Evolutionary conservation across 2,888 invertebrate species (phyloP), one percentile per base, ranked within the genome.

Genomic region (Dorcus hopei): DNA sequence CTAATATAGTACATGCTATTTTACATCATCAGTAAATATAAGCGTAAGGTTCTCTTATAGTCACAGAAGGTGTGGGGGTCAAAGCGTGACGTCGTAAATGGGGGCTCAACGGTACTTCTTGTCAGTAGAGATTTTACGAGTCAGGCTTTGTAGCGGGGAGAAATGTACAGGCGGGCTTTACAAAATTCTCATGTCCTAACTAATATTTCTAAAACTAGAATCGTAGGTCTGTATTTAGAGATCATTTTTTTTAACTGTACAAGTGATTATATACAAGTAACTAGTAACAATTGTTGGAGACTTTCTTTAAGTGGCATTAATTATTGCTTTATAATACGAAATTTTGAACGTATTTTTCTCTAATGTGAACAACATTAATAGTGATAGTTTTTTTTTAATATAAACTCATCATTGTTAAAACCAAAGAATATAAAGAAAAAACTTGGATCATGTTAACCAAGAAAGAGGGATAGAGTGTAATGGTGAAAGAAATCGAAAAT

Each of bases 21-120:
- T 68, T 70, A 67, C 66, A 65, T 58, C 68, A 65, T 71, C 68
- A 71, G 49, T 69, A 66, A 67, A 72, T 71, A 68, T 75, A 76
- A 77, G 77, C 77, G 75, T 75, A 76, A 70, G 74, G 71, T 74
- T 72, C 9, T 48, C 52, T 52, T 42, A 47, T 23, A 59, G 49
- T 49, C 49, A 47, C 51, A 49, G 39, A 52, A 26, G 49, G 48
- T 38, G 42, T 43, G 42, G 38, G 14, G 16, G 52, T 63, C 60
- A 60, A 64, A 68, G 66, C 65, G 59, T 60, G 57, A 50, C 59
- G 55, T 61, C 61, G 64, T 63, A 65, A 61, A 65, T 61, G 54
- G 64, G 65, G 65, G 64, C 65, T 65, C 65, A 57, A 40, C 40
- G 41, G 38, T 40, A 40, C 19, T 14, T 39, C 16, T 43, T 19